Conservation (phyloP, 2,888 invertebrate species). For the Subacronicta megacephala region DNA sequence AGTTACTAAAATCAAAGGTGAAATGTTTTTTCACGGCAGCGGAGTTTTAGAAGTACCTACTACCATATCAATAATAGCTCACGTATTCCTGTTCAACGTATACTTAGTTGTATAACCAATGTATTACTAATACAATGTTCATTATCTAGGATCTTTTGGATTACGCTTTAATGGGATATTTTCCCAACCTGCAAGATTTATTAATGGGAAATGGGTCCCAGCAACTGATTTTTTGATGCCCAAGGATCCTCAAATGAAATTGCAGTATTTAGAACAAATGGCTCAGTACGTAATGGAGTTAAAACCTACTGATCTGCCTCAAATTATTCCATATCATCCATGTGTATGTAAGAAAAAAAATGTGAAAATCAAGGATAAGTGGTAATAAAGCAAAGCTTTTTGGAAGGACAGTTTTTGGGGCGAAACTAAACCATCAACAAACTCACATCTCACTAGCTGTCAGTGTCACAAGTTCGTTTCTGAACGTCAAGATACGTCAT, state of each 20-base stretch:
- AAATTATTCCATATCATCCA: conserved; percentile 62
- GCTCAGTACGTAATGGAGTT: conserved; percentile 69
- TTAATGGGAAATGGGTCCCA: conserved; percentile 83
- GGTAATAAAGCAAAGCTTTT: conserved; percentile 35
- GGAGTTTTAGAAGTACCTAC: too few relatives aligned
- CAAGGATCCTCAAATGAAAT: conserved; percentile 74
- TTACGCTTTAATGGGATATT: conserved; percentile 86
- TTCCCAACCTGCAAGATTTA: conserved; percentile 88
- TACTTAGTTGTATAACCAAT: too few relatives aligned
- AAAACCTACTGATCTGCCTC: conserved; percentile 67
- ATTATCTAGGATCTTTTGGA: conserved; percentile 85
- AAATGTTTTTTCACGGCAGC: too few relatives aligned
- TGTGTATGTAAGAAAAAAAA: conserved; percentile 69
- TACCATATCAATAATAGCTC: too few relatives aligned
- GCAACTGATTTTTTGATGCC: conserved; percentile 74
- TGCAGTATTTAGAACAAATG: conserved; percentile 75
- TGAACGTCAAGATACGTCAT: too few relatives aligned
- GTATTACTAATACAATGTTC: conserved; percentile 2
- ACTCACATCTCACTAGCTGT: too few relatives aligned
- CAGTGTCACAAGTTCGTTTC: too few relatives aligned
- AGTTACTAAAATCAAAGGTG: too few relatives aligned
- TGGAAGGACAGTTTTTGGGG: too few relatives aligned
- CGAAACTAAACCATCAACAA: too few relatives aligned
- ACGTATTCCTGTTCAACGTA: too few relatives aligned
- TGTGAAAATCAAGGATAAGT: conserved; percentile 58